Conservation (phyloP, 1,140 invertebrate genomes). For the Rhyzopertha dominica region DNA sequence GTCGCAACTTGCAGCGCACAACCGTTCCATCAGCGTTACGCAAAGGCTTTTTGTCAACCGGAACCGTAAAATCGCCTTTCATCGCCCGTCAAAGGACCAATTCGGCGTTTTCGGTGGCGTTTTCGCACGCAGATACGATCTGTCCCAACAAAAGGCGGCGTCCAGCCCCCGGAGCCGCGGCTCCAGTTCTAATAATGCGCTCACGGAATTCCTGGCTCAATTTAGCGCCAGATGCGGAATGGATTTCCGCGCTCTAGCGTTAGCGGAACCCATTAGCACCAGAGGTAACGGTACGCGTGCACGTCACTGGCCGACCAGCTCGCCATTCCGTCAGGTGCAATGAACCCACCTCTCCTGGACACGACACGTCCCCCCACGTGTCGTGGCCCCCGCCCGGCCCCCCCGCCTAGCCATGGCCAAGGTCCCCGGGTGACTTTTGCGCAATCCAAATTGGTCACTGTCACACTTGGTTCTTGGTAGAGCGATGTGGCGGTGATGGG, state of each 20-base stretch:
- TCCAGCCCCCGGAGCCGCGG: too few relatives aligned
- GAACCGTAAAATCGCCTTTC: too few relatives aligned
- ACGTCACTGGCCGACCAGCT: conserved; percentile 36
- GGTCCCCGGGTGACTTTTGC: conserved; percentile 20
- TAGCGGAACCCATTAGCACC: conserved; percentile 42
- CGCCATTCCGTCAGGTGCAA: conserved; percentile 43
- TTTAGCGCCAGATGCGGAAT: conserved; percentile 40
- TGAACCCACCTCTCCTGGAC: conserved; percentile 32
- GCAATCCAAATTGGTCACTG: conserved; percentile 34
- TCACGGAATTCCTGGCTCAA: neutral
- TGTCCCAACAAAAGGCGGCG: too few relatives aligned
- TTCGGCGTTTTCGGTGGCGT: too few relatives aligned
- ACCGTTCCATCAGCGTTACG: too few relatives aligned
- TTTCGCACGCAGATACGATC: too few relatives aligned
- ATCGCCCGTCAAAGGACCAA: too few relatives aligned
- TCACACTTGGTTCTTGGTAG: too few relatives aligned
- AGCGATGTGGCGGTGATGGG: conserved; percentile 21
- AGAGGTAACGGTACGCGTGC: conserved; percentile 35
- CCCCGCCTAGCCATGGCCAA: conserved; percentile 20
- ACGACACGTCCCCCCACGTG: neutral
- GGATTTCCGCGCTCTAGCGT: conserved; percentile 30
- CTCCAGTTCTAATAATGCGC: too few relatives aligned
- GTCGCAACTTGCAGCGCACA: too few relatives aligned
- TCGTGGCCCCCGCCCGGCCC: conserved; percentile 11
- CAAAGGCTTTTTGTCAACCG: too few relatives aligned